Base-by-base conservation (phyloP, 2,888 invertebrate genomes). In the Smittia aterrima region DNA sequence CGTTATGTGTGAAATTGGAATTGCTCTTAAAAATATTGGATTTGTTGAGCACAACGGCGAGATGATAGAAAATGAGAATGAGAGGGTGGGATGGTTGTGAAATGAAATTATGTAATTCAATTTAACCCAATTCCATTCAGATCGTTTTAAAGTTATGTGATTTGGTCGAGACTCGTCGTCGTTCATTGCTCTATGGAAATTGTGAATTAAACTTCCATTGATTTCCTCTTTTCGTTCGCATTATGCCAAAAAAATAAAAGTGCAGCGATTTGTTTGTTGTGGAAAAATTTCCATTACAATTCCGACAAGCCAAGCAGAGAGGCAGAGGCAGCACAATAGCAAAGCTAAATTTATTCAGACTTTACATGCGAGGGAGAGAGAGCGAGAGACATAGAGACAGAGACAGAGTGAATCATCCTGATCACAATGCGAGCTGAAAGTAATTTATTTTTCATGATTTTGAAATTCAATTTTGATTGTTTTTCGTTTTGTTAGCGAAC, bases 1-100 rank as follows among this genome's bases (percentile, higher is more conserved):
- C 70, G 27, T 32, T 71, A 71, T 54, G 41, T 53, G 32, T 71
- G 47, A 71, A 71, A 71, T 71, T 54, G 70, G 32, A 71, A 71
- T 71, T 71, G 70, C 54, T 25, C 47, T 71, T 68, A 58, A 58
- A 58, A 22, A 22, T 58, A 58, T 58, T 58, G 22, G 58, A 58
- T 58, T 58, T 58, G 20, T 58, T 58, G 2, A 13, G 18, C n/a
- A n/a, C n/a, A n/a, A n/a, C n/a, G n/a, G n/a, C n/a, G n/a, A n/a
- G n/a, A n/a, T n/a, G n/a, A n/a, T n/a, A n/a, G n/a, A n/a, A n/a
- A n/a, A n/a, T 22, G 58, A 58, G 58, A n/a, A 58, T 58, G 58
- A 58, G 58, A 58, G 58, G 58, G 58, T 58, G 58, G 58, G 22
- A 18, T 58, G 6, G 22, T 38, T 38, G 4, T 11, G 9, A 58